Base-by-base conservation (phyloP, 1,140 invertebrate genomes). In the Drosophila serrata region DNA sequence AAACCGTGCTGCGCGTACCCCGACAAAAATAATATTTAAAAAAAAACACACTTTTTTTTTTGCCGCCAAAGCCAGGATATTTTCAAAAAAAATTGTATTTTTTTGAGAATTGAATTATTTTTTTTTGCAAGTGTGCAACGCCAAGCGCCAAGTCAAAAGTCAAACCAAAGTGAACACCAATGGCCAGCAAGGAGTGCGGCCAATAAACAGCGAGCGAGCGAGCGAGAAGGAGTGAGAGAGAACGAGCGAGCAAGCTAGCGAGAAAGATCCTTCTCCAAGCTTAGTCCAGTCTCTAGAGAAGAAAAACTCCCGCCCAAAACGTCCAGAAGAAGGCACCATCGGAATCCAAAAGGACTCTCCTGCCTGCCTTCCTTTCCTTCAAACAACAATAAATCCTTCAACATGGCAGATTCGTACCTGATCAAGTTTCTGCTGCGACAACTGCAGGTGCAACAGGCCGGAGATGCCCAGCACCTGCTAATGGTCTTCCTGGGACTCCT, bases 401-500 rank as follows among this genome's bases (percentile, higher is more conserved):
- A 27, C 82, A 51, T 92, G 42, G 73, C 79, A 53, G 87, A 90
- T 37, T 92, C 92, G 55, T 92, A 92, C 76, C 61, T 92, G 72
- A 82, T 92, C 40, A 92, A 92, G 74, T 81, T 91, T 17, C 48
- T 92, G 64, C 72, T 85, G 59, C 85, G 88, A 15, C 90, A 92
- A 39, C 69, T 88, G 48, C 80, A 88, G 49, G 56, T 81, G 60
- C 77, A 90, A 31, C 84, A 87, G 67, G 81, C 74, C 2, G 79
- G 87, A 7, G 84, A 77, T 6, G 82, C 92, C 15, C 90, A 92
- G 73, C 88, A 92, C 40, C 76, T 92, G 72, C 48, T 94, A 73
- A 64, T 94, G 51, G 94, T 95, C 57, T 95, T 95, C 87, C 74
- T 96, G 33, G 87, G 91, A 42, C 94, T 94, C 37, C 79, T 95